Evolutionary conservation across 2,113 vertebrate species (phyloP).

Genomic region (Gambusia holbrooki): DNA sequence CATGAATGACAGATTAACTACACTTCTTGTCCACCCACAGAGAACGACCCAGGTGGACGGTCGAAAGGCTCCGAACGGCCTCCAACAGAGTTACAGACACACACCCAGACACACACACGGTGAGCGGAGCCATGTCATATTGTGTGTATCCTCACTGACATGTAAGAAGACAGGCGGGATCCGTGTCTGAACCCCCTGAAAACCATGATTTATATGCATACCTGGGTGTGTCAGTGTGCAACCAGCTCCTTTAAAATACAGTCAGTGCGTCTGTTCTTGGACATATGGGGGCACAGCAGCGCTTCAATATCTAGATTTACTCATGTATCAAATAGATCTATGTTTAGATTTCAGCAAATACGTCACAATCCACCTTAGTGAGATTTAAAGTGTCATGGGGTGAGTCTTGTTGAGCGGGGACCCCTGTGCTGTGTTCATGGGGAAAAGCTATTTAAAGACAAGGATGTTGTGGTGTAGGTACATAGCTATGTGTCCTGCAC

Average conservation of each 20-base stretch:
- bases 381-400: conserved; percentile 42
- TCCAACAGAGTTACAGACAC: conserved; percentile 29
- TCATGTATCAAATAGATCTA: conserved; percentile 9
- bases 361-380: conserved; percentile 23
- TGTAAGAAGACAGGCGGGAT: conserved; percentile 11
- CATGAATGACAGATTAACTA: too few species aligned
- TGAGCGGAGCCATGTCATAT: conserved; percentile 49
- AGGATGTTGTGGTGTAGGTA: conserved; percentile 51
- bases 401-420: conserved; percentile 31
- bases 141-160: conserved; percentile 22
- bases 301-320: neutral
- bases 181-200: conserved; percentile 14
- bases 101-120: conserved; percentile 36
- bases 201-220: conserved; percentile 31
- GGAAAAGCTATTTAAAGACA: conserved; percentile 69
- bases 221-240: conserved; percentile 11
- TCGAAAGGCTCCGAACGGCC: conserved; percentile 44
- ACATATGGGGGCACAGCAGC: neutral
- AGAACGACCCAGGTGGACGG: conserved; percentile 21
- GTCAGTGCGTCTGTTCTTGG: conserved; percentile 12
- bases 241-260: conserved; percentile 12
- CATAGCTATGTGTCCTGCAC: conserved; percentile 62
- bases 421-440: conserved; percentile 33
- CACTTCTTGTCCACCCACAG: conserved; percentile 41
- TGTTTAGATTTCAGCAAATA: conserved; percentile 26